Evolutionary conservation across 2,888 invertebrate species (phyloP), one percentile per base, ranked within the genome.

Genomic region (Strigamia crassipes): DNA sequence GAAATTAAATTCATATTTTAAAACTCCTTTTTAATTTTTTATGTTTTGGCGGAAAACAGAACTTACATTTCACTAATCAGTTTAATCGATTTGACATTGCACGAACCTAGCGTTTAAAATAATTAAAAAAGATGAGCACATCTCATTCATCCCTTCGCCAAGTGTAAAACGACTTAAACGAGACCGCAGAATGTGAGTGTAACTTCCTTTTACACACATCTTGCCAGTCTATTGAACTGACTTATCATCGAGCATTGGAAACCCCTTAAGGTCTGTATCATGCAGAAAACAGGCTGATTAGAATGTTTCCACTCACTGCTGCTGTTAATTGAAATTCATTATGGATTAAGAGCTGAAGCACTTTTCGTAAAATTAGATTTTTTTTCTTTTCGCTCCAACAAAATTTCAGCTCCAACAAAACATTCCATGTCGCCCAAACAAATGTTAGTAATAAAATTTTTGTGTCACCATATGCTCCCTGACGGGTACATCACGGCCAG

Each of bases 1-100:
- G 51, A 51, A 51, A 51, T 51, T 51, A 51, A 51, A 51, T 51
- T 51, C 51, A 51, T 51, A 51, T 51, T 51, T 51, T 51, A 51
- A 51, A 15, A 4, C 3, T 2, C 51, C 6, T 51, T 1, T 13
- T n/a, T n/a, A 6, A 4, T 15, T 51, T n/a, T 6, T 51, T 51
- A 3, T 34, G 34, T 5, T 34, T n/a, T n/a, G n/a, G n/a, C n/a
- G n/a, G 6, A 34, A 34, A 34, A 34, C 6, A 34, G 34, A 34
- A 34, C 6, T 34, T 34, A 34, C 34, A 34, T 34, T 6, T 34
- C n/a, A 34, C 34, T 34, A 34, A 34, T 34, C 34, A 34, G 6
- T 34, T 34, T 34, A 34, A 34, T 34, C 34, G 34, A 34, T 34
- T 34, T 34, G 34, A 34, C 6, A 34, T 34, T 34, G 34, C 34